A percentile compares a stretch with the other conserved stretches of the same genome.
phyloP scores from a whole-genome alignment of 2,888 invertebrate genomes.

The Exephanes ischioxanthus region DNA sequence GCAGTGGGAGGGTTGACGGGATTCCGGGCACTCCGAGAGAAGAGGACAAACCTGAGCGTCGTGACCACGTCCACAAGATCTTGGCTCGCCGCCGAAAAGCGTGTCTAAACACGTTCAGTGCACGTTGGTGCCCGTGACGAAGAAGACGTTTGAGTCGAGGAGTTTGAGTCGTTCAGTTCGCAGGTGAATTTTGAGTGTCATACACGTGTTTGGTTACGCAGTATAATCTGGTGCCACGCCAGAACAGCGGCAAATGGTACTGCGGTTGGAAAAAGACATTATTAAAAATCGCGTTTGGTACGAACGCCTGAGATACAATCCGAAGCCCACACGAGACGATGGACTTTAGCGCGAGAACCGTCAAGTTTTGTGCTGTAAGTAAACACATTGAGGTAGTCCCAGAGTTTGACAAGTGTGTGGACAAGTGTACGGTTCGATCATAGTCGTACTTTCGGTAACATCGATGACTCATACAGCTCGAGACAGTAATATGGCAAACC shows the following conservation, averaged over 20 bases:
- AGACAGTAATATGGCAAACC: background rate
- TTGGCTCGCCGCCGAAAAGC: constrained; percentile 60
- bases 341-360: constrained; percentile 50
- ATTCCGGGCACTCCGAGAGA: constrained; percentile 39
- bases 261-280: constrained; percentile 52
- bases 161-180: constrained; percentile 17
- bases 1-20: background rate
- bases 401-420: constrained; percentile 27
- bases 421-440: background rate
- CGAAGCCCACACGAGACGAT: constrained; percentile 61
- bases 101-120: constrained; percentile 76
- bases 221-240: constrained; percentile 35
- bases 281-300: constrained; percentile 68
- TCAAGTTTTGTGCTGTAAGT: constrained; percentile 55
- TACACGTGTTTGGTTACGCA: constrained; percentile 34
- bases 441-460: background rate
- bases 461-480: constrained; percentile 39
- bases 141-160: constrained; percentile 31
- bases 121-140: constrained; percentile 68
- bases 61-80: constrained; percentile 68
- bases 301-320: constrained; percentile 53
- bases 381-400: constrained; percentile 21
- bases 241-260: constrained; percentile 67
- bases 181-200: constrained; percentile 51
- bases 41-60: constrained; percentile 46